Evolutionary conservation across 1,140 invertebrate genomes (phyloP).

Genomic region (Bombus breviceps): DNA sequence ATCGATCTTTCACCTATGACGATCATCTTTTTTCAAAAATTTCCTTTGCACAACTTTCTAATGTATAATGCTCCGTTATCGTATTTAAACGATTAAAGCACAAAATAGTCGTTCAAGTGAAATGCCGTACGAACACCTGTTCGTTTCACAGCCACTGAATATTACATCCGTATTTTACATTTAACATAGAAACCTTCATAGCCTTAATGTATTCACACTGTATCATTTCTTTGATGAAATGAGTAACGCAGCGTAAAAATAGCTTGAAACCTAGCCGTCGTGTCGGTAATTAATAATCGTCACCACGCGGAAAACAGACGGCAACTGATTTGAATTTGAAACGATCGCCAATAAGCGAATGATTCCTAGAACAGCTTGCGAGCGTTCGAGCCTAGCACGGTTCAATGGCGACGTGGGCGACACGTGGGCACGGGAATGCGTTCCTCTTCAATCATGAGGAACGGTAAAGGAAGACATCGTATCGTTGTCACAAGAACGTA

Average conservation of each 20-base stretch:
- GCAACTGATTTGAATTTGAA: slow-evolving; percentile 42
- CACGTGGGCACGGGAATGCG: slow-evolving; percentile 58
- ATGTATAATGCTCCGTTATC: not conserved
- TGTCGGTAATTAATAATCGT: slow-evolving; percentile 29
- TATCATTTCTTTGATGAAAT: too few relatives aligned
- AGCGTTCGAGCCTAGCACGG: slow-evolving; percentile 33
- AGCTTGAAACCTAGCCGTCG: not conserved
- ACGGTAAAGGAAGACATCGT: slow-evolving; percentile 39
- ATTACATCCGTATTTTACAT: not conserved
- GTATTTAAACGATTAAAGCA: not conserved
- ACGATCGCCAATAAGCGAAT: slow-evolving; percentile 10
- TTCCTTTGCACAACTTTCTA: too few relatives aligned
- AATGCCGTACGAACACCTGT: not conserved
- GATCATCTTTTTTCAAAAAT: too few relatives aligned
- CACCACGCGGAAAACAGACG: not conserved
- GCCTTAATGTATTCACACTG: not conserved
- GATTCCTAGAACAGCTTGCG: slow-evolving; percentile 19
- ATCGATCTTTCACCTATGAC: too few relatives aligned
- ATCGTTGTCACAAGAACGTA: slow-evolving; percentile 19
- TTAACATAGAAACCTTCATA: not conserved
- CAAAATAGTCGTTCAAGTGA: not conserved
- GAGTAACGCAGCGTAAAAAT: too few relatives aligned
- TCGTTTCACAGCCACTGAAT: not conserved
- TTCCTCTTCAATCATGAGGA: slow-evolving; percentile 36
- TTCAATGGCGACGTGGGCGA: slow-evolving; percentile 63